Evolutionary conservation across 64 coral and sea anemone species (phyloP).

Genomic region (Montipora efflorescens): DNA sequence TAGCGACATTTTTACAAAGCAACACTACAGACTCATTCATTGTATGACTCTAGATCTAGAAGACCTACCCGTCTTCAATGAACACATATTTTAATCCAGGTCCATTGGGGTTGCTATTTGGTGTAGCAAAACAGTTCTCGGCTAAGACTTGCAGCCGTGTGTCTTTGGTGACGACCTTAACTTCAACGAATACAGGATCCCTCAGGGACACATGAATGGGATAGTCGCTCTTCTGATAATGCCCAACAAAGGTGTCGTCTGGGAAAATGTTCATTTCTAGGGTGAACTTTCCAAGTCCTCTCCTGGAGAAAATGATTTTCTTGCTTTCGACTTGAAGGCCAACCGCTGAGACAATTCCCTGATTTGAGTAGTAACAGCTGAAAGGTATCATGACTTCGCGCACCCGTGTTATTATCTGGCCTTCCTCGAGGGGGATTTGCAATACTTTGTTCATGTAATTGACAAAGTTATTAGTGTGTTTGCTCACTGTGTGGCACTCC

Average conservation of each 20-base stretch:
- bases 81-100: slow-evolving; percentile 26
- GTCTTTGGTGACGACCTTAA: background rate
- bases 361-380: slow-evolving; percentile 57
- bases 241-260: background rate
- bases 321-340: slow-evolving; percentile 33
- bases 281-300: background rate
- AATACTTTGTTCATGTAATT: slow-evolving; percentile 69
- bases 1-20: too few relatives aligned
- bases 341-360: slow-evolving; percentile 44
- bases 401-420: slow-evolving; percentile 47
- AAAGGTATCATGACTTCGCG: slow-evolving; percentile 68
- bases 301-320: slow-evolving; percentile 47
- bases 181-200: background rate
- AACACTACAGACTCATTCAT: too few relatives aligned
- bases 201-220: background rate
- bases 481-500: slow-evolving; percentile 48
- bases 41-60: background rate
- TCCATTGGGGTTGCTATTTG: background rate
- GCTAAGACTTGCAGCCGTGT: background rate
- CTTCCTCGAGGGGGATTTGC: slow-evolving; percentile 24
- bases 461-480: slow-evolving; percentile 64
- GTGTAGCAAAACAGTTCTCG: slow-evolving; percentile 16
- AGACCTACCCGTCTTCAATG: slow-evolving; percentile 20
- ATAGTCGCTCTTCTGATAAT: background rate
- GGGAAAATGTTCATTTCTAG: slow-evolving; percentile 12